A percentile compares a stretch with the other conserved stretches of the same genome.
Conservation (phyloP, 1,140 invertebrate species). For the Pygmarrhopalites habei region DNA sequence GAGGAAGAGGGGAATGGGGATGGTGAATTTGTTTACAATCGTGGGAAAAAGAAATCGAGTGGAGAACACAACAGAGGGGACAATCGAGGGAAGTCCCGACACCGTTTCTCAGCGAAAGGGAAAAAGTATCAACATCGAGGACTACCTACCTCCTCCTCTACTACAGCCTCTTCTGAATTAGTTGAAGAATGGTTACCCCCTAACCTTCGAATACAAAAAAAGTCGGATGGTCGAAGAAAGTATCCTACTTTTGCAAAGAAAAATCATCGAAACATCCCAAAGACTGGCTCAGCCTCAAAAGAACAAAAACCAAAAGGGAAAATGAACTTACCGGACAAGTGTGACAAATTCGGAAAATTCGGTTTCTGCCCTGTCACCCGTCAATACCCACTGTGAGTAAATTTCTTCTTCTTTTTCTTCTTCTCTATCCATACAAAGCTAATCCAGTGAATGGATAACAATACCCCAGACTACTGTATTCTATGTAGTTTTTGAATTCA, state of each 20-base stretch:
- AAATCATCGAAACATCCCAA: not conserved
- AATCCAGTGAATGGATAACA: no score
- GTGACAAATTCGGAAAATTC: constrained; percentile 37
- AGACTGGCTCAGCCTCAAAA: not conserved
- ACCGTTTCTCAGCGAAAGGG: constrained; percentile 10
- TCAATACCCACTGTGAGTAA: constrained; percentile 35
- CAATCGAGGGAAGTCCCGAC: not conserved
- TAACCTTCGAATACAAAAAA: not conserved
- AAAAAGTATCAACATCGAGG: not conserved
- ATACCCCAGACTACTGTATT: no score
- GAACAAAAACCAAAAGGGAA: not conserved
- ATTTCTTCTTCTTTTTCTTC: no score
- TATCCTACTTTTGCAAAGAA: not conserved
- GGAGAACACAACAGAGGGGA: not conserved
- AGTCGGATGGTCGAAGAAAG: not conserved
- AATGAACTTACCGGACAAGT: constrained; percentile 25
- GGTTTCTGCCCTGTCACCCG: constrained; percentile 36
- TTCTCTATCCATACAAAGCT: no score
- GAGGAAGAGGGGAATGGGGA: not conserved
- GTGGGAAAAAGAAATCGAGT: constrained; percentile 8
- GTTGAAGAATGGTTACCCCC: constrained; percentile 33
- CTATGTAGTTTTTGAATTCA: no score
- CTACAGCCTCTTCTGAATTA: constrained; percentile 32
- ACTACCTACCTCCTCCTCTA: not conserved
- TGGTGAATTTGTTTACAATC: not conserved